Percentiles rank a stretch among this genome's conserved stretches.
Evolutionary conservation across 2,113 vertebrate species (phyloP).

Genomic region (Plecturocebus donacophilus): DNA sequence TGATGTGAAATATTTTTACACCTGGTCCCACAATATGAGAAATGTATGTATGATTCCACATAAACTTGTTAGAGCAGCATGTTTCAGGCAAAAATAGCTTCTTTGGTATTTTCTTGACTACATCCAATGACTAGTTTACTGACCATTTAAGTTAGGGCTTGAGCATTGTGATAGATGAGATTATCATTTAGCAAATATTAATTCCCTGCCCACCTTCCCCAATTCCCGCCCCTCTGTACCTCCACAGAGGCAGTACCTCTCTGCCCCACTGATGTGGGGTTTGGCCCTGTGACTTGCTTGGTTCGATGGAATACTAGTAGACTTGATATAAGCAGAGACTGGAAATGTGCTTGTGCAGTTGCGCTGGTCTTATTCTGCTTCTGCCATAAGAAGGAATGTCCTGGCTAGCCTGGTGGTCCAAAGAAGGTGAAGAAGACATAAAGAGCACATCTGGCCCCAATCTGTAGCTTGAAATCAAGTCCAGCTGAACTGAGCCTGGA

Average conservation of each 20-base stretch:
- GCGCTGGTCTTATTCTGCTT: neutral
- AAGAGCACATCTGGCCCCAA: neutral
- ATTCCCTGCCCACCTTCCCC: neutral
- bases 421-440: neutral
- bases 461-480: constrained; percentile 39
- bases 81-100: neutral
- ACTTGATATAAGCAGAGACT: neutral
- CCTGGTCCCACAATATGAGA: neutral
- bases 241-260: neutral
- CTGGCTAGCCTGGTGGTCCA: neutral
- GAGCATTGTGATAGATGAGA: neutral
- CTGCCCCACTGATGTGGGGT: neutral
- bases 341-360: neutral
- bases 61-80: neutral
- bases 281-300: neutral
- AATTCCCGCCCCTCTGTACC: neutral
- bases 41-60: neutral
- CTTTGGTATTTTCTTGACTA: neutral
- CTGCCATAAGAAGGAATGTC: neutral
- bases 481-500: neutral
- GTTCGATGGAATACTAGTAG: neutral
- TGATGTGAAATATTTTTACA: constrained; percentile 48
- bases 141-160: neutral
- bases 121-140: constrained; percentile 26
- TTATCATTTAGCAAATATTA: neutral